Evolutionary conservation across 2,797 vertebrate genomes (phyloP).

Genomic region (Microctenopoma stevenorrisi): DNA sequence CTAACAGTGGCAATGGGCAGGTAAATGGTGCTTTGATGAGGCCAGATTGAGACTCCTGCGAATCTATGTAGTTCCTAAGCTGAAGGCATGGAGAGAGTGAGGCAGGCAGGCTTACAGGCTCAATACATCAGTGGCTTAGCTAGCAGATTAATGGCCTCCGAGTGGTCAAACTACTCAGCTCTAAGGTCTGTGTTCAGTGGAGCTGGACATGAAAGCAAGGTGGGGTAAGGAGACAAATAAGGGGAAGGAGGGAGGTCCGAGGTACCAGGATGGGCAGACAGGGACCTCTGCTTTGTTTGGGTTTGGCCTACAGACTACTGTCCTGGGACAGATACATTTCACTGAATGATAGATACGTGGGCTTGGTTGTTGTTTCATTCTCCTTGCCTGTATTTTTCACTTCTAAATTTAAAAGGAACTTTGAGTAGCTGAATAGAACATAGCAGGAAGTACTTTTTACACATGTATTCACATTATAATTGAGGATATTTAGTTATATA

Average conservation of each 20-base stretch:
- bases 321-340: conserved; percentile 77
- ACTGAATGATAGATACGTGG: conserved; percentile 67
- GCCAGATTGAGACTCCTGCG: conserved; percentile 61
- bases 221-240: conserved; percentile 65
- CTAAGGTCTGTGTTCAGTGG: conserved; percentile 72
- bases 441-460: conserved; percentile 1
- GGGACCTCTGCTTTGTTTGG: conserved; percentile 73
- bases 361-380: conserved; percentile 61
- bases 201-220: conserved; percentile 70
- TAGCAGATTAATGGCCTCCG: conserved; percentile 83
- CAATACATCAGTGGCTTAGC: conserved; percentile 85
- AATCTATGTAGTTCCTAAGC: conserved; percentile 71
- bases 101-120: conserved; percentile 78
- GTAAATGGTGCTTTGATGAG: conserved; percentile 69
- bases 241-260: conserved; percentile 57
- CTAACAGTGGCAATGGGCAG: conserved; percentile 56
- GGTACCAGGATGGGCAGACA: conserved; percentile 67
- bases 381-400: conserved; percentile 42
- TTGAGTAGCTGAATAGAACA: conserved; percentile 26
- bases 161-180: conserved; percentile 80
- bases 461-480: conserved; percentile 9
- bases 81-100: conserved; percentile 76
- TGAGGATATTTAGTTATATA: conserved; percentile 2
- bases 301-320: conserved; percentile 73
- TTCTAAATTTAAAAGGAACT: conserved; percentile 48